Evolutionary conservation across 2,113 vertebrate genomes (phyloP).

Genomic region (Amphiprion ocellaris): DNA sequence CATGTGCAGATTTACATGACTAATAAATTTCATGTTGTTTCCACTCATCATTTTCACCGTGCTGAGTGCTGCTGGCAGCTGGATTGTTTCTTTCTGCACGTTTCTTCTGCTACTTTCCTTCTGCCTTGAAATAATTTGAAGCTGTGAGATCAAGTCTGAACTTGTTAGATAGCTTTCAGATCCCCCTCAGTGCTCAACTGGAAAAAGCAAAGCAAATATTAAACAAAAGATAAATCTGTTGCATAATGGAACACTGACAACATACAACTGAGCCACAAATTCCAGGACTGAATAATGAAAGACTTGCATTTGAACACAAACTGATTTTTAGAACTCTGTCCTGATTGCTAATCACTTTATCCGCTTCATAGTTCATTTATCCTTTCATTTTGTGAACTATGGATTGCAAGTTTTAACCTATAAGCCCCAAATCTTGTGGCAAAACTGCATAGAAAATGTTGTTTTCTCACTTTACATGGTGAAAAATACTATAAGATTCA

Average conservation of each 20-base stretch:
- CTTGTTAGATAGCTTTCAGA: slow-evolving; percentile 20
- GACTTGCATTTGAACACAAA: background rate
- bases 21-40: slow-evolving; percentile 23
- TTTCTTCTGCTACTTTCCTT: slow-evolving; percentile 9
- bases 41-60: slow-evolving; percentile 38
- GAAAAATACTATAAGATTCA: no score
- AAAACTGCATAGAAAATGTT: no score
- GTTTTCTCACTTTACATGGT: no score
- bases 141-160: slow-evolving; percentile 25
- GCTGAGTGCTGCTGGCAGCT: slow-evolving; percentile 18
- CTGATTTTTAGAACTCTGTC: background rate
- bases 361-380: background rate
- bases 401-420: background rate
- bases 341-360: background rate
- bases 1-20: slow-evolving; percentile 26
- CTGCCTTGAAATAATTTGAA: slow-evolving; percentile 13
- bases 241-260: background rate
- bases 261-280: background rate
- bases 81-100: slow-evolving; percentile 22
- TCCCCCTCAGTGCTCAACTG: background rate
- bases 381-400: background rate
- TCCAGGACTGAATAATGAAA: background rate
- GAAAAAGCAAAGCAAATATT: background rate
- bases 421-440: no score
- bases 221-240: background rate